phyloP scores from a whole-genome alignment of 1,140 invertebrate genomes.

The Caenorhabditis brenneri region DNA sequence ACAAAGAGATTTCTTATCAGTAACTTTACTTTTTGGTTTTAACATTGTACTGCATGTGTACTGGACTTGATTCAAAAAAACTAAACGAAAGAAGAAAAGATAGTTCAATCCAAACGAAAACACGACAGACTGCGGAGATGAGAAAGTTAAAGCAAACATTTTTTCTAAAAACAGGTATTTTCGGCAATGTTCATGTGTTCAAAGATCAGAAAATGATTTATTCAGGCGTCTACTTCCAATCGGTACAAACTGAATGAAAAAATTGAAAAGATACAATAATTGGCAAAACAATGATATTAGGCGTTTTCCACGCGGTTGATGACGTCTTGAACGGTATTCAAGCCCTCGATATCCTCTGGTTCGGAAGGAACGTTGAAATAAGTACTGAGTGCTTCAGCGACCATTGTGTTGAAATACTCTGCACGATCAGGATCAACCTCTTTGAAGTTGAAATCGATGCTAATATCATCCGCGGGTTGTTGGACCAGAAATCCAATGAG shows the following conservation, averaged over 20 bases:
- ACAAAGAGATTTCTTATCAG: conserved; percentile 20
- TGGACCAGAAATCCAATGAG: conserved; percentile 5
- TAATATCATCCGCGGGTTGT: neutral
- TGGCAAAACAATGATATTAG: neutral
- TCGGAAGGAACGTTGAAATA: neutral
- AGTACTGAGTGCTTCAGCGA: neutral
- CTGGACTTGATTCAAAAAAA: neutral
- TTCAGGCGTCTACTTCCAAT: too few species aligned
- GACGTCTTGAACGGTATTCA: conserved; percentile 25
- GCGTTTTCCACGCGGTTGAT: neutral
- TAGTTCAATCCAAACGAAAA: neutral
- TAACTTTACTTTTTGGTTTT: neutral
- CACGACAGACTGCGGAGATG: neutral
- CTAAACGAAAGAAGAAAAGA: neutral
- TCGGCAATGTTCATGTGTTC: too few species aligned
- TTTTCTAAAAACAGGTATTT: neutral
- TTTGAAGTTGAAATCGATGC: neutral
- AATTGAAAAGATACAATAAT: too few species aligned
- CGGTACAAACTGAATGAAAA: too few species aligned
- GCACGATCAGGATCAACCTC: neutral
- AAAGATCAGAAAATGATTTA: neutral
- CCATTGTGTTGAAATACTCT: neutral
- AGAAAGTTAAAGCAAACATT: neutral
- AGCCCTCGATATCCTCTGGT: neutral
- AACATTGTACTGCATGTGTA: neutral